Base-by-base conservation (phyloP, 1,140 invertebrate genomes). In the Drosophila bocqueti region DNA sequence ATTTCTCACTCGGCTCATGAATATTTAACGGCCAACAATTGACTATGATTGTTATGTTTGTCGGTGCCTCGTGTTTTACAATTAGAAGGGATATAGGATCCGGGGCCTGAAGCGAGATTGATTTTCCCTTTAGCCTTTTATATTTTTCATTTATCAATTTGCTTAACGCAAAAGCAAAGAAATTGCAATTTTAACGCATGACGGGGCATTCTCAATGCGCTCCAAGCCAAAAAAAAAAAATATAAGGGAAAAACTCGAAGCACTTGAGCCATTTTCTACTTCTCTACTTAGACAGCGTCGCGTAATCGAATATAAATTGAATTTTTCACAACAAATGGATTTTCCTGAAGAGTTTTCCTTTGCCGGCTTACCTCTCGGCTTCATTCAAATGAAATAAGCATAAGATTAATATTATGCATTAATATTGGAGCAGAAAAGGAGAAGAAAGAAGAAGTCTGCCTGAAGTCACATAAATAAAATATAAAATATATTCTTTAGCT, bases 281-380 rank as follows among this genome's bases (percentile, higher is more conserved):
- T 60, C 59, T 63, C 73, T 86, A 86, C 83, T 86, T 86, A 86
- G 83, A 86, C 83, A 83, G 79, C 83, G 76, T 80, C 84, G 81
- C 73, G 77, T 87, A 87, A 87, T 89, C 84, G 84, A 89, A 89
- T 89, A 89, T 87, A 87, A 87, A 87, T 87, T 89, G 83, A 87
- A 89, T 87, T 87, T 87, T 77, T 73, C 71, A 77, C 84, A 89
- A 87, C 68, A 89, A 87, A 87, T 86, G 83, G 83, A 86, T 83
- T 87, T 89, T 78, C 31, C 76, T 81, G 68, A 80, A 87, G 80
- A 65, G 68, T 72, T 76, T 71, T 49, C 62, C 46, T 46, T 34
- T 65, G 47, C 42, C 54, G 10, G 24, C 49, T 72, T 62, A 58
- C 58, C 83, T 66, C 79, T 74, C 21, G 63, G 31, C 76, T 87